These are phyloP conservation scores for Aphelinus atriplicis DNA, from an alignment of 1,140 invertebrate genomes.

Conservation along the genomic window DNA sequence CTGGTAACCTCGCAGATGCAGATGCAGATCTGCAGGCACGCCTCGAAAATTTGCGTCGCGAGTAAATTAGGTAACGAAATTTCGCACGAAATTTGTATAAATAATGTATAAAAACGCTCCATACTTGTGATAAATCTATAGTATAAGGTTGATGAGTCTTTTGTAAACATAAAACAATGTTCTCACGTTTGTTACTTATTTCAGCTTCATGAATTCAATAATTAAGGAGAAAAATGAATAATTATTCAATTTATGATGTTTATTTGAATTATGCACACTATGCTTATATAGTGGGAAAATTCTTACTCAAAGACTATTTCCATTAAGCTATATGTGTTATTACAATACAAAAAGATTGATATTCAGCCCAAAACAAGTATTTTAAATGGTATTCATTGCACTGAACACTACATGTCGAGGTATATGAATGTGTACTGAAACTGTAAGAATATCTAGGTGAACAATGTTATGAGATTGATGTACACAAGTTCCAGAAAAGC, in stretches of 20 bases:
- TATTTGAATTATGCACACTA: constrained; percentile 11
- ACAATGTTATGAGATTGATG: constrained; percentile 4
- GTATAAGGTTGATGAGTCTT: constrained; percentile 35
- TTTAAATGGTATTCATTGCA: too few species aligned
- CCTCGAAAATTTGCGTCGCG: constrained; percentile 90
- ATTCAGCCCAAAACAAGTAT: not conserved
- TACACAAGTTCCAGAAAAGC: constrained; percentile 7
- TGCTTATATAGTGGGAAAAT: not conserved
- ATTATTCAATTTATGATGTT: not conserved
- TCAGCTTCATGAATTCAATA: not conserved
- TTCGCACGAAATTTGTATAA: constrained; percentile 38
- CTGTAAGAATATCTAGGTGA: too few species aligned
- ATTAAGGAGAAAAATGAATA: too few species aligned
- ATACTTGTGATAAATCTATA: constrained; percentile 43
- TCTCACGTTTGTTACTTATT: constrained; percentile 40
- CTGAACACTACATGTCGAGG: too few species aligned
- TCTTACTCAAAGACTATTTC: not conserved
- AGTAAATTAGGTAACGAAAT: constrained; percentile 69
- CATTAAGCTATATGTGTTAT: not conserved
- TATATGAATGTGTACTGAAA: too few species aligned
- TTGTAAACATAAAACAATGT: constrained; percentile 9
- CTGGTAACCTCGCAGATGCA: constrained; percentile 78
- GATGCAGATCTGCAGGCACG: constrained; percentile 95
- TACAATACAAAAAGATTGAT: constrained; percentile 1
- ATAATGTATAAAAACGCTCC: constrained; percentile 43